Evolutionary conservation across 2,113 vertebrate species (phyloP), one percentile per base, ranked within the genome.

Genomic region (Oryzias melastigma): DNA sequence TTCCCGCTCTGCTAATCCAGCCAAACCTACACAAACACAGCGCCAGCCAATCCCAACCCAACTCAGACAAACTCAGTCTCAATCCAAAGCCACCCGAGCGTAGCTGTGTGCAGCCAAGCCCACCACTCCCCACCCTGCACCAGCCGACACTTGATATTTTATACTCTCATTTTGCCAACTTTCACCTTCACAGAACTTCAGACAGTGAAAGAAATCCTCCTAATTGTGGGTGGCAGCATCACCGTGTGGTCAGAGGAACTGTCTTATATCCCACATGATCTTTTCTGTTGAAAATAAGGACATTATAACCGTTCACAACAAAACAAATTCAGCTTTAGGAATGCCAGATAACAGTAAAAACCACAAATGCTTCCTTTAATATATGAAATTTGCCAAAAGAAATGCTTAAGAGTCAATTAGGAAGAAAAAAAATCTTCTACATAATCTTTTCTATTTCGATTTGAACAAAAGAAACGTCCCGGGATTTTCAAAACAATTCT

Each of bases 1-100:
- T 18, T 27, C 58, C 45, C 54, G 19, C 58, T 51, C 17, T 19
- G 57, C 67, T 68, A 0, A 6, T 69, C 61, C 25, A 40, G 68
- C 84, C 82, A 82, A 80, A 86, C 85, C 85, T 81, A 80, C 77
- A 77, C 80, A 89, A 89, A 89, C 84, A 87, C 73, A 2, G 43
- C 44, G 60, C 77, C 69, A 53, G 85, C 87, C 87, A 86, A 82
- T 71, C 78, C 69, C 78, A 87, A 85, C 81, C 68, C 53, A 7
- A 58, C 64, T 51, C 80, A 83, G 77, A 83, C 78, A 72, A 83
- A 71, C 82, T 63, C 63, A 17, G 65, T 15, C 75, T 76, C 73
- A 17, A 58, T 75, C 75, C 77, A 73, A 73, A 81, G 48, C 77
- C 82, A 76, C 58, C 82, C 65, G 49, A 81, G 82, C 76, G 84